phyloP scores from a whole-genome alignment of 2,888 invertebrate genomes.

The Euproctis similis region DNA sequence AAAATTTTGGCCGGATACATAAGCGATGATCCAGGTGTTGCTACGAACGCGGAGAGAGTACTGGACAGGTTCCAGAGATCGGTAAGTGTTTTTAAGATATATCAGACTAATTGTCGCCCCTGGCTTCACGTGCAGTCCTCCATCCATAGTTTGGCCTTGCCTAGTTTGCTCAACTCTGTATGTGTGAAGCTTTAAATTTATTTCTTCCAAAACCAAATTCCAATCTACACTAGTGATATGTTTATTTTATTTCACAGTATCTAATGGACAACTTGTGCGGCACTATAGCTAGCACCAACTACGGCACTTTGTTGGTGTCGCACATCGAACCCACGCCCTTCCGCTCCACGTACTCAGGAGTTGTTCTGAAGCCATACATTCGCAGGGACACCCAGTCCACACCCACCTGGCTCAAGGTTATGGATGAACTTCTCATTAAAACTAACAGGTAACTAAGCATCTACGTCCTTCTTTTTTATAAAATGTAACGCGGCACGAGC shows the following conservation, averaged over 20 bases:
- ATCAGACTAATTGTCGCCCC: neutral
- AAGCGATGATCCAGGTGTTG: slow-evolving; percentile 39
- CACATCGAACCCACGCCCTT: slow-evolving; percentile 70
- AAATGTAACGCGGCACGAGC: too few relatives aligned
- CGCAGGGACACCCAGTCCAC: slow-evolving; percentile 79
- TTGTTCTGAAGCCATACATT: slow-evolving; percentile 89
- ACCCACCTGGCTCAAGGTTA: slow-evolving; percentile 83
- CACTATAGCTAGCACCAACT: slow-evolving; percentile 43
- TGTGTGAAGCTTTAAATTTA: too few relatives aligned
- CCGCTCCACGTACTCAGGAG: slow-evolving; percentile 82
- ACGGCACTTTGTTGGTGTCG: slow-evolving; percentile 71
- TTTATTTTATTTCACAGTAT: slow-evolving; percentile 52
- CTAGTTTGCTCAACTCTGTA: too few relatives aligned
- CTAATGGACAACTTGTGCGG: slow-evolving; percentile 57
- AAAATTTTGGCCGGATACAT: slow-evolving; percentile 51
- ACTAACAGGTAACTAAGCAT: slow-evolving; percentile 59
- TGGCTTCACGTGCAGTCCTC: neutral
- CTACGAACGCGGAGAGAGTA: slow-evolving; percentile 45
- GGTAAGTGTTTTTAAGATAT: slow-evolving; percentile 29
- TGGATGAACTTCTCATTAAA: slow-evolving; percentile 77
- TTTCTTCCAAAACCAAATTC: too few relatives aligned
- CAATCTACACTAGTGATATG: too few relatives aligned
- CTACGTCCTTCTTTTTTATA: neutral
- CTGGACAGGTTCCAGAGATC: slow-evolving; percentile 67
- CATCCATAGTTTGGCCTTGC: too few relatives aligned